phyloP scores from a whole-genome alignment of 2,888 invertebrate species.

The Agapostemon virescens region DNA sequence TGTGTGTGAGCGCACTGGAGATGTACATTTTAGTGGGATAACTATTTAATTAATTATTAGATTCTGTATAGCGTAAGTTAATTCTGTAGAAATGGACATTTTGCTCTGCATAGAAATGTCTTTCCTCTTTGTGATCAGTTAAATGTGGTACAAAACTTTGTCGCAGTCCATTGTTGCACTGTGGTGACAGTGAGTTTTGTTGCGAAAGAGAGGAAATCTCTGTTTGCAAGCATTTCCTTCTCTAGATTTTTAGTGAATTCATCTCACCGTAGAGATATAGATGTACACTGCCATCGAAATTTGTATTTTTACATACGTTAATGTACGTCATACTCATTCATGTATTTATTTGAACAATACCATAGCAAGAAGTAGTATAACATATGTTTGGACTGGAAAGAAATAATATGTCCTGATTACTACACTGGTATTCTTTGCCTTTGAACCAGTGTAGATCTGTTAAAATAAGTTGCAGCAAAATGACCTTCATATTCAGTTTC shows the following conservation, averaged over 20 bases:
- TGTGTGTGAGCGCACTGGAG: background rate
- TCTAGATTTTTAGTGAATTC: background rate
- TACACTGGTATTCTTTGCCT: no score
- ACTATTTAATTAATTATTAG: constrained; percentile 21
- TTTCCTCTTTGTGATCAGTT: constrained; percentile 6
- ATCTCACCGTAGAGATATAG: background rate
- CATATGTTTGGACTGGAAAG: no score
- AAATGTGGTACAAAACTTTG: constrained; percentile 10
- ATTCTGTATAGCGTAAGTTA: constrained; percentile 13
- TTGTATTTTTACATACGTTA: background rate
- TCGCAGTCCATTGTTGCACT: background rate
- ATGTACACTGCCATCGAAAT: background rate
- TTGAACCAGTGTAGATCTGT: no score
- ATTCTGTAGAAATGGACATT: constrained; percentile 6
- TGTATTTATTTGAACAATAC: constrained; percentile 12
- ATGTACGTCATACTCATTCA: background rate
- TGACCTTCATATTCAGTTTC: no score
- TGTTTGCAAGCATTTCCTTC: background rate
- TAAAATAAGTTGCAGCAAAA: no score
- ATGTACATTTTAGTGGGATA: constrained; percentile 21
- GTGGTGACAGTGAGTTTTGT: background rate
- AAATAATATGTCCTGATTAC: no score
- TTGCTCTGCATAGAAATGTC: background rate
- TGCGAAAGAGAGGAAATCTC: background rate
- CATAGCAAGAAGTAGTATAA: background rate